Conservation (phyloP, 2,113 vertebrate species). For the Poecilia latipinna region DNA sequence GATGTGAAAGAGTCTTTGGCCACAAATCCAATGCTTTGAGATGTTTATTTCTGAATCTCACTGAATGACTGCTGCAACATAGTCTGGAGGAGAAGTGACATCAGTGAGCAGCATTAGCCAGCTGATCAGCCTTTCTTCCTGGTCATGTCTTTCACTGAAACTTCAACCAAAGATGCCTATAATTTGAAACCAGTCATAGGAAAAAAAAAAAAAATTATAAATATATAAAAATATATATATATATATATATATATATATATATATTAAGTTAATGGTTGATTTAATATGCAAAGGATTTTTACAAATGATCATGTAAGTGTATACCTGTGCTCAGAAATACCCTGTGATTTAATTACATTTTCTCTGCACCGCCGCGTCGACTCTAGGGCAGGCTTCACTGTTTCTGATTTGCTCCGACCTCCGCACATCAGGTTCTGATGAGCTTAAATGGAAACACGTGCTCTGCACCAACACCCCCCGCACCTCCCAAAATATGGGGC, state of each 20-base stretch:
- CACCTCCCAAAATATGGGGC: slow-evolving; percentile 78
- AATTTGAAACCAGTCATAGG: slow-evolving; percentile 29
- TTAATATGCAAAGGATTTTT: not conserved
- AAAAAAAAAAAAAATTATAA: not conserved
- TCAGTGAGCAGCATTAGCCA: slow-evolving; percentile 49
- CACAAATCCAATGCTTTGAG: slow-evolving; percentile 51
- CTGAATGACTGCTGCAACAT: slow-evolving; percentile 63
- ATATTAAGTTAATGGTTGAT: too few species aligned
- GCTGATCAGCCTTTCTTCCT: slow-evolving; percentile 61
- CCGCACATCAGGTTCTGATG: slow-evolving; percentile 77
- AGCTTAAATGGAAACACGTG: slow-evolving; percentile 80
- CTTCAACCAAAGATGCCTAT: slow-evolving; percentile 47
- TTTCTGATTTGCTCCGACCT: slow-evolving; percentile 49
- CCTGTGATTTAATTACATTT: slow-evolving; percentile 57
- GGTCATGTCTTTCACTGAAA: slow-evolving; percentile 60
- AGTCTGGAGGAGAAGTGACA: slow-evolving; percentile 65
- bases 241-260: not conserved
- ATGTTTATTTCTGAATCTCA: slow-evolving; percentile 73
- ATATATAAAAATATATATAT: not conserved
- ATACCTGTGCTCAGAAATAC: slow-evolving; percentile 39
- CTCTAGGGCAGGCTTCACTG: slow-evolving; percentile 47
- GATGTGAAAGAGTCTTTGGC: slow-evolving; percentile 54
- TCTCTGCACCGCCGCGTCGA: slow-evolving; percentile 35
- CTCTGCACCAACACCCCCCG: slow-evolving; percentile 63
- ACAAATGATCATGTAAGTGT: not conserved